Base-by-base conservation (phyloP, 2,888 invertebrate genomes). In the Listrodromus nycthemerus region DNA sequence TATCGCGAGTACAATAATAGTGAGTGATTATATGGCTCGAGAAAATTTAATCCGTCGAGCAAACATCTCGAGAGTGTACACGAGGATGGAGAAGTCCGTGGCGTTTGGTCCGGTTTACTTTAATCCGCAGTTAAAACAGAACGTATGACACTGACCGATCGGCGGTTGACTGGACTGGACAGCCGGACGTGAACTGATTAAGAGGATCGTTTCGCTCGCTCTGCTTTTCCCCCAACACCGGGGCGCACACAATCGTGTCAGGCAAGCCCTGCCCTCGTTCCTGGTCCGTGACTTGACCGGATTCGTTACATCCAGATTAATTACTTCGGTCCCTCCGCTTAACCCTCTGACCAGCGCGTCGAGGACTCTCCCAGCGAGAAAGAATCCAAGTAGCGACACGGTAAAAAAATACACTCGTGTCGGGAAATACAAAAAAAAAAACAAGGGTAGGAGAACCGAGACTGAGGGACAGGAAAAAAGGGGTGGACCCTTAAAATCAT, bases 81-180 rank as follows among this genome's bases (percentile, higher is more conserved):
- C 61, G 69, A 33, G 80, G 58, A 66, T 80, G 76, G 73, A 80
- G 70, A 58, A 63, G 61, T 45, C 73, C 55, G 70, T 45, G 16
- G 41, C 45, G 74, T 19, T 67, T 55, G 41, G 69, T 88, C 88
- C 86, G 84, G 88, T 89, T 84, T 86, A 86, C 81, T 85, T 88
- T 91, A 92, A 91, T 91, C 92, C 91, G 81, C 86, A 89, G 90
- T 88, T 90, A 92, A 91, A 92, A 92, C 89, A 92, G 87, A 85
- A 84, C 83, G 91, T 90, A 84, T 78, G 84, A 92, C 92, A 91
- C 88, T 92, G 92, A 92, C 90, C 90, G 91, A 92, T 92, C 88
- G 90, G 83, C 85, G 80, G 73, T 79, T 80, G 77, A 82, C 76
- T 77, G 79, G 89, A 89, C 89, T 65, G 76, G 85, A 88, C 82